A percentile compares a stretch with the other conserved stretches of the same genome.
Evolutionary conservation across 2,888 invertebrate genomes (phyloP).

Genomic region (Ditula angustiorana): DNA sequence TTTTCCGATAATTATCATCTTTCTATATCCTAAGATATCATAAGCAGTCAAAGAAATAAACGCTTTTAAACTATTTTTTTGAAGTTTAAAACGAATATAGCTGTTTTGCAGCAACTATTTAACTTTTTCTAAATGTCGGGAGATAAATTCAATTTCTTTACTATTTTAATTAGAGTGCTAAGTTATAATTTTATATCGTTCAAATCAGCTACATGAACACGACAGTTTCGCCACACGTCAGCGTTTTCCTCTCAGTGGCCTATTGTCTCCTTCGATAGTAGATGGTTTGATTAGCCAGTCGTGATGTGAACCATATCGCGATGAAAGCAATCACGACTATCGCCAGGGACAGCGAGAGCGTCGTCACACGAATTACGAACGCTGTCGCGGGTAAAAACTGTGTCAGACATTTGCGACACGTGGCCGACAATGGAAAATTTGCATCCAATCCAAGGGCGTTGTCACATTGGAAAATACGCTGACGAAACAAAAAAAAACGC

Average conservation of each 20-base stretch:
- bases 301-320: slow-evolving; percentile 69
- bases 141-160: too few species aligned
- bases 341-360: slow-evolving; percentile 52
- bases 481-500: background rate
- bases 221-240: slow-evolving; percentile 6
- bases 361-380: slow-evolving; percentile 56
- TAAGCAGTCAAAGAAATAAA: too few species aligned
- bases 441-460: background rate
- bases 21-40: too few species aligned
- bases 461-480: background rate
- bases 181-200: background rate
- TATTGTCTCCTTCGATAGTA: slow-evolving; percentile 56
- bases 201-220: background rate
- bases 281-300: slow-evolving; percentile 62
- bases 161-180: background rate
- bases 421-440: slow-evolving; percentile 8
- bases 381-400: slow-evolving; percentile 7
- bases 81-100: too few species aligned
- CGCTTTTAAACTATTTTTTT: too few species aligned
- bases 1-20: too few species aligned
- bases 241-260: slow-evolving; percentile 46
- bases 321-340: slow-evolving; percentile 75
- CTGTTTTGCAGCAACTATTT: too few species aligned
- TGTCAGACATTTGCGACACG: slow-evolving; percentile 27
- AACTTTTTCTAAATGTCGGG: too few species aligned